Conservation (phyloP, 2,113 vertebrate genomes). For the Rhynchopsitta pachyrhyncha region DNA sequence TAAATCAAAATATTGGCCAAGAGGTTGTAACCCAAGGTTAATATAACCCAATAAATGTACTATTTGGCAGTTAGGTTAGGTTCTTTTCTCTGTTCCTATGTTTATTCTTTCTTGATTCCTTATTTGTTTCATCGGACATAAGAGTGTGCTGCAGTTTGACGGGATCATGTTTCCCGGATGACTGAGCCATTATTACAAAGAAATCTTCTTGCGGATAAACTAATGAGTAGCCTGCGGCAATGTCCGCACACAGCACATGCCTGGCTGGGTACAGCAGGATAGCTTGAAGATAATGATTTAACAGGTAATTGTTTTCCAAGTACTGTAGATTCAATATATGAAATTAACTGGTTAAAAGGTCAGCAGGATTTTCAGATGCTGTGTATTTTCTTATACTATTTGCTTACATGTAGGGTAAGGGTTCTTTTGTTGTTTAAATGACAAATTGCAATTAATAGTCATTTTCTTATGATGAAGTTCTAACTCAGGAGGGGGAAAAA, state of each 20-base stretch:
- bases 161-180: constrained; percentile 14
- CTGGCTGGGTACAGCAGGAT: not conserved
- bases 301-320: not conserved
- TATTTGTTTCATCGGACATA: not conserved
- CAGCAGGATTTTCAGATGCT: not conserved
- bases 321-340: not conserved
- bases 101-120: not conserved
- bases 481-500: not conserved
- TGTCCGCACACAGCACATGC: not conserved
- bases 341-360: not conserved
- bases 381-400: not conserved
- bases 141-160: not conserved
- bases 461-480: not conserved
- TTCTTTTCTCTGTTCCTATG: not conserved
- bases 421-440: not conserved
- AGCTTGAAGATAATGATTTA: not conserved
- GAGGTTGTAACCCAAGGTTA: not conserved
- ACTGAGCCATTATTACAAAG: constrained; percentile 23
- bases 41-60: not conserved
- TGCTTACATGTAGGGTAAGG: not conserved
- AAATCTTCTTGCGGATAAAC: constrained; percentile 25
- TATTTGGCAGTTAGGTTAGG: not conserved
- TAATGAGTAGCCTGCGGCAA: not conserved
- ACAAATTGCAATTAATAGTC: not conserved
- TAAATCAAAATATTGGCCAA: not conserved